phyloP scores from a whole-genome alignment of 2,113 vertebrate species.

The Labeo catla region DNA sequence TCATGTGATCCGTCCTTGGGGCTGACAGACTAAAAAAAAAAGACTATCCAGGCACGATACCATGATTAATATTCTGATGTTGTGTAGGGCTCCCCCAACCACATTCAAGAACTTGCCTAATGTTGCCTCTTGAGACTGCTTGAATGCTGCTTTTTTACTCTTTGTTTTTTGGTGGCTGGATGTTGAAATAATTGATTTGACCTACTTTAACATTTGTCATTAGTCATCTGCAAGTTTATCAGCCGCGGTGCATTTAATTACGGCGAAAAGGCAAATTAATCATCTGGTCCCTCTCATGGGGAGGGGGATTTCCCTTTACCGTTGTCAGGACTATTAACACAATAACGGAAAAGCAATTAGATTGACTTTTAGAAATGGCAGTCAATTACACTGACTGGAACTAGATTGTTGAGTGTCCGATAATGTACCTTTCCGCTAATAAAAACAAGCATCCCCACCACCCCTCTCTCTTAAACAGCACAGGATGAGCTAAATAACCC shows the following conservation, averaged over 20 bases:
- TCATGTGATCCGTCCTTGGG: not conserved
- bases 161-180: slow-evolving; percentile 37
- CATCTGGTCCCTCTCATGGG: slow-evolving; percentile 44
- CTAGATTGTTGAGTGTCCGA: slow-evolving; percentile 24
- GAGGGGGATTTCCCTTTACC: slow-evolving; percentile 62
- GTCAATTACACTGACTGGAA: slow-evolving; percentile 65
- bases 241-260: slow-evolving; percentile 59
- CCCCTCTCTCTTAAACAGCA: not conserved
- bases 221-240: slow-evolving; percentile 60
- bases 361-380: slow-evolving; percentile 73
- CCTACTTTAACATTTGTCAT: slow-evolving; percentile 66
- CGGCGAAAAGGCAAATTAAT: slow-evolving; percentile 55
- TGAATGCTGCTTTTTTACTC: not conserved
- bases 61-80: slow-evolving; percentile 2
- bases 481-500: not conserved
- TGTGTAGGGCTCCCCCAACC: not conserved
- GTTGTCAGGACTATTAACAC: slow-evolving; percentile 66
- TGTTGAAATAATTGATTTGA: slow-evolving; percentile 63
- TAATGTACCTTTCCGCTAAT: slow-evolving; percentile 47
- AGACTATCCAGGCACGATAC: not conserved
- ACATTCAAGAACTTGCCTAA: slow-evolving; percentile 13
- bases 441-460: slow-evolving; percentile 34
- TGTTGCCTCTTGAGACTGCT: slow-evolving; percentile 19
- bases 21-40: not conserved
- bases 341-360: slow-evolving; percentile 73